A percentile compares a stretch with the other conserved stretches of the same genome.
Conservation (phyloP, 2,113 vertebrate genomes). For the Mus spicilegus region DNA sequence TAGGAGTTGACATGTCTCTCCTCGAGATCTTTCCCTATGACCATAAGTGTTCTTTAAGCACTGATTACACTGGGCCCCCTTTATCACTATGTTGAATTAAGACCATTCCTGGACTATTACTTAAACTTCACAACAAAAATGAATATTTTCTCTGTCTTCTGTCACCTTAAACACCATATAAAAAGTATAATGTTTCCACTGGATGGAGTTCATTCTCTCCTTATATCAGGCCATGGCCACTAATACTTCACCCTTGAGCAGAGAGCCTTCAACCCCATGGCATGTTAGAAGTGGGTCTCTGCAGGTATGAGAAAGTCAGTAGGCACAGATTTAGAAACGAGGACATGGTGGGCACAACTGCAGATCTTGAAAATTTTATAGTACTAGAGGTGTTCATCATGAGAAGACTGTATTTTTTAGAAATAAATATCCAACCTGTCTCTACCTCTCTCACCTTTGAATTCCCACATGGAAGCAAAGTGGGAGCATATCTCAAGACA, state of each 20-base stretch:
- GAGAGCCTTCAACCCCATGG: not conserved
- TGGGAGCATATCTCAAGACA: not conserved
- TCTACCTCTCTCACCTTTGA: not conserved
- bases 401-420: not conserved
- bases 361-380: not conserved
- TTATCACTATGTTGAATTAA: not conserved
- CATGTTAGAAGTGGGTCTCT: not conserved
- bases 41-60: not conserved
- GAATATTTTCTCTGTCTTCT: not conserved
- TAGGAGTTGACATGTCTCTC: not conserved
- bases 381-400: not conserved
- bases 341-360: not conserved
- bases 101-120: not conserved
- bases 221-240: not conserved
- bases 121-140: not conserved
- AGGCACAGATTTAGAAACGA: not conserved
- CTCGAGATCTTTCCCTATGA: not conserved
- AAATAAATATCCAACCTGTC: not conserved
- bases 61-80: not conserved
- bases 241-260: not conserved
- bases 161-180: not conserved
- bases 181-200: no score
- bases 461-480: not conserved
- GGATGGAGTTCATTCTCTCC: not conserved
- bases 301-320: not conserved